phyloP scores from a whole-genome alignment of 2,888 invertebrate species.

The Nudaria mundana region DNA sequence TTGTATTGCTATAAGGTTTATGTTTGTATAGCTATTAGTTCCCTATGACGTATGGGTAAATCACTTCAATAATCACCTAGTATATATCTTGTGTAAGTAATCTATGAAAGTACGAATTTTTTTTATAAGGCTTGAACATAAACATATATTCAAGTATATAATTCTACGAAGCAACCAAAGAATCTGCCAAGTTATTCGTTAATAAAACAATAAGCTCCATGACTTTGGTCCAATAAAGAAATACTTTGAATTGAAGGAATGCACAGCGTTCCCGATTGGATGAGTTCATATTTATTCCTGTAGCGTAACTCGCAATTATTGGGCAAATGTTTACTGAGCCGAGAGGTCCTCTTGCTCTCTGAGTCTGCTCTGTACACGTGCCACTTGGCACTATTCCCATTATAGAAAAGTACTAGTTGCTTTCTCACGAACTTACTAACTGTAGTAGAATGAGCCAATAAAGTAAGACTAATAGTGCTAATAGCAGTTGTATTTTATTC shows the following conservation, averaged over 20 bases:
- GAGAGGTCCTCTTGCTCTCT: constrained; percentile 62
- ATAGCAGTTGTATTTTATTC: background rate
- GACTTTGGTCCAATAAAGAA: constrained; percentile 70
- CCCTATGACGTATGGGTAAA: too few species aligned
- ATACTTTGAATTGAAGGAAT: constrained; percentile 65
- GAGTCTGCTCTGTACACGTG: constrained; percentile 50
- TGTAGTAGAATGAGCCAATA: constrained; percentile 54
- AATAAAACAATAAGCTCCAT: constrained; percentile 65
- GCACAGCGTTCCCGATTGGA: constrained; percentile 55
- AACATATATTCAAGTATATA: constrained; percentile 21
- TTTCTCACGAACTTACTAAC: constrained; percentile 50
- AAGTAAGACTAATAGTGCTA: constrained; percentile 17
- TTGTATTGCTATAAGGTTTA: too few species aligned
- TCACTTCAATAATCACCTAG: too few species aligned
- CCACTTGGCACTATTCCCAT: constrained; percentile 50
- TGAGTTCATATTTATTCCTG: constrained; percentile 67
- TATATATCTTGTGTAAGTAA: too few species aligned
- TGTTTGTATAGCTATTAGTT: too few species aligned
- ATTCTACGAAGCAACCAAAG: constrained; percentile 25
- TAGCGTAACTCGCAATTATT: constrained; percentile 74
- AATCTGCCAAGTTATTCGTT: constrained; percentile 53
- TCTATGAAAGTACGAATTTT: too few species aligned
- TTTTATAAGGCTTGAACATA: background rate
- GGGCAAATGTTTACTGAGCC: constrained; percentile 72
- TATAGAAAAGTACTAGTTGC: constrained; percentile 63